Conservation (phyloP, 2,888 invertebrate species). For the Melieria picta region DNA sequence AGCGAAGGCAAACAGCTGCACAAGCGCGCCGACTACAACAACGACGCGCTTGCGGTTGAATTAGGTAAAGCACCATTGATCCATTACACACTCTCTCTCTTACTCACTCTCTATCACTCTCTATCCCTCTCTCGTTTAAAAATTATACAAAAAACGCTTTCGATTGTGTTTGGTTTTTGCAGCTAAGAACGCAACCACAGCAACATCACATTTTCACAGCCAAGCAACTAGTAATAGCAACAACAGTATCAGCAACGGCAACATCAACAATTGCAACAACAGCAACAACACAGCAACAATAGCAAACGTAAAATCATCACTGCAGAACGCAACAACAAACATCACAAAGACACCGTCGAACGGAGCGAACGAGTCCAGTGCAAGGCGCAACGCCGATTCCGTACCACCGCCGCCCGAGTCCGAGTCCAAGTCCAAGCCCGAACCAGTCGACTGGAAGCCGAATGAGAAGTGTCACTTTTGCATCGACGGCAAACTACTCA, state of each 20-base stretch:
- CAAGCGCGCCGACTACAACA: slow-evolving; percentile 33
- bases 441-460: slow-evolving; percentile 81
- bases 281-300: slow-evolving; percentile 44
- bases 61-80: background rate
- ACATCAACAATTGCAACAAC: slow-evolving; percentile 44
- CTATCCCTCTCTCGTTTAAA: background rate
- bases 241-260: slow-evolving; percentile 34
- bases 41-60: slow-evolving; percentile 27
- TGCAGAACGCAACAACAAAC: slow-evolving; percentile 46
- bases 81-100: too few species aligned
- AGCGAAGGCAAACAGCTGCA: slow-evolving; percentile 17
- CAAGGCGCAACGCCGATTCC: slow-evolving; percentile 9
- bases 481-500: slow-evolving; percentile 77
- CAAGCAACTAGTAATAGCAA: slow-evolving; percentile 27
- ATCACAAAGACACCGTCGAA: slow-evolving; percentile 15
- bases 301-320: slow-evolving; percentile 19
- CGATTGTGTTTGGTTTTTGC: too few species aligned
- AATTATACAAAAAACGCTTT: background rate
- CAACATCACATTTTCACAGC: slow-evolving; percentile 37
- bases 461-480: slow-evolving; percentile 87
- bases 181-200: slow-evolving; percentile 8
- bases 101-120: background rate
- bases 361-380: slow-evolving; percentile 24
- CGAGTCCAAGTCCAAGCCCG: slow-evolving; percentile 54
- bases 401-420: slow-evolving; percentile 62